These are phyloP conservation scores for Urophycis tenuis DNA, from an alignment of 2,797 vertebrate genomes.

Conservation along the genomic window DNA sequence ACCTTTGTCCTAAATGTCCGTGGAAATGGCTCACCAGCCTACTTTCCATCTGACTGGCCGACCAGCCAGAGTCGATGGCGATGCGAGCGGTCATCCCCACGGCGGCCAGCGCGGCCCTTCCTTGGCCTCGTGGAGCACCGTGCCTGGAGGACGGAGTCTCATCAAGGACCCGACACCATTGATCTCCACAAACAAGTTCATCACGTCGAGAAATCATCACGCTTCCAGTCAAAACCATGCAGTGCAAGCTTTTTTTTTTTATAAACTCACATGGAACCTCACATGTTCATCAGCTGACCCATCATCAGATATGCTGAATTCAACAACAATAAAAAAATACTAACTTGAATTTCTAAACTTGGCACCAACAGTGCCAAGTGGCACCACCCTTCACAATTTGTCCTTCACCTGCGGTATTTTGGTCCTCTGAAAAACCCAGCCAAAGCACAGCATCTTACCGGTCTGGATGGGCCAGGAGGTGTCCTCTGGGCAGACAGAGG, in stretches of 20 bases:
- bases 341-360: background rate
- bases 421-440: background rate
- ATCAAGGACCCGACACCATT: background rate
- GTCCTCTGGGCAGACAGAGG: constrained; percentile 50
- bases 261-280: no score
- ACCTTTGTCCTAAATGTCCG: constrained; percentile 26
- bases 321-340: no score
- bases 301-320: no score
- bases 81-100: constrained; percentile 47
- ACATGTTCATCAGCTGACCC: background rate
- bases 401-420: background rate
- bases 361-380: no score
- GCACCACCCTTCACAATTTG: no score
- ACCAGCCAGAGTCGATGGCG: constrained; percentile 54
- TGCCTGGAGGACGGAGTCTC: constrained; percentile 18
- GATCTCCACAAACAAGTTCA: background rate
- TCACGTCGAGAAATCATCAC: background rate
- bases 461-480: constrained; percentile 35
- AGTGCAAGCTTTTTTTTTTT: no score
- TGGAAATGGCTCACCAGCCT: constrained; percentile 46
- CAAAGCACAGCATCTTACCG: constrained; percentile 33
- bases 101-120: constrained; percentile 9
- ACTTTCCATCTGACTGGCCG: constrained; percentile 48
- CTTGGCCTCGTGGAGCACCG: constrained; percentile 19
- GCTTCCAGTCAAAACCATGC: no score